Evolutionary conservation across 2,797 vertebrate species (phyloP), one percentile per base, ranked within the genome.

Genomic region (Dermochelys coriacea): DNA sequence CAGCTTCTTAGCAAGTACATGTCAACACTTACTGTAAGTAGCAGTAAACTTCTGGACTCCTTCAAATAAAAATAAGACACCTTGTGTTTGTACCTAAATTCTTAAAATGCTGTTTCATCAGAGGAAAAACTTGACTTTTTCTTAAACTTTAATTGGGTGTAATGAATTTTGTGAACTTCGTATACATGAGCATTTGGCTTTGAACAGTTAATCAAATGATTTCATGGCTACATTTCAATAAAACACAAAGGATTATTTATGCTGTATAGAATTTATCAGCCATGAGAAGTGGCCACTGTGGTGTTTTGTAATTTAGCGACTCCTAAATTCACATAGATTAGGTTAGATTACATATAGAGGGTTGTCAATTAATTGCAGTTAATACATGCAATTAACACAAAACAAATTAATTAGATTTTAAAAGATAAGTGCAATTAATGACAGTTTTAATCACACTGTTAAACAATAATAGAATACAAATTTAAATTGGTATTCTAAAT

Each of bases 1-100:
- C 96, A 99, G 51, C 98, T 99, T 82, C 99, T 99, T 50, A 98
- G 98, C 97, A 99, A 98, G 89, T 99, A 99, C 57, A 99, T 99
- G 97, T 98, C 99, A 93, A 99, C 99, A 0, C 99, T 99, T 68
- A 99, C 99, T 1, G 99, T 99, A 96, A 98, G 99, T 97, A 97
- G 12, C 19, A 68, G 37, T 19, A 79, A 64, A 83, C 61, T 59
- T 14, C 80, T 4, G 54, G 71, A n/a, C 9, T 49, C 31, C 3
- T 88, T 79, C 1, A 5, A 15, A 84, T 25, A 75, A 12, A 47
- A 81, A 64, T 61, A 23, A 71, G 25, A 29, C 18, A 68, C 29
- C 8, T 19, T 47, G 12, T 23, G 2, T 64, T 82, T 82, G 52
- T 85, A 23, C 55, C 51, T 94, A 55, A 23, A 47, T 90, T 15